phyloP scores from a whole-genome alignment of 2,113 vertebrate genomes.

The Benitochromis conjunctus region DNA sequence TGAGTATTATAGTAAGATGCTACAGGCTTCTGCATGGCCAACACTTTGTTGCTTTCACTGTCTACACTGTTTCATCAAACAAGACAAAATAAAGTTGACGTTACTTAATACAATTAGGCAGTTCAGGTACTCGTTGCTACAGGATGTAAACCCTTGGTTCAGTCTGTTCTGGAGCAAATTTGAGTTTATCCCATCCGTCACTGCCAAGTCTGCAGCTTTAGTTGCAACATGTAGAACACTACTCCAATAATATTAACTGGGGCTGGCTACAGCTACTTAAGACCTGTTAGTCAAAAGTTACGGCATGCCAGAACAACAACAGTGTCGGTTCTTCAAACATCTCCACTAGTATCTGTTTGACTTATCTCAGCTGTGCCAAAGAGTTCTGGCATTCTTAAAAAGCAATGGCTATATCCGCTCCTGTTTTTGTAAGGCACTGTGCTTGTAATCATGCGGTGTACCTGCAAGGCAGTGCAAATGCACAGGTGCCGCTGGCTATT shows the following conservation, averaged over 20 bases:
- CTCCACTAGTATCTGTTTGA: neutral
- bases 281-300: neutral
- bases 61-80: neutral
- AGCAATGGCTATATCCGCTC: neutral
- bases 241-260: neutral
- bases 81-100: neutral
- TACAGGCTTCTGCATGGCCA: neutral
- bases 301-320: neutral
- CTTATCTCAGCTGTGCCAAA: neutral
- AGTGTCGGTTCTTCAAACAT: neutral
- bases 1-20: neutral
- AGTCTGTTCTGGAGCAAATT: neutral
- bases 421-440: neutral
- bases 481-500: slow-evolving; percentile 29
- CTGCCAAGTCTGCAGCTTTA: neutral
- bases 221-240: neutral
- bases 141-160: neutral
- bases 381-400: neutral
- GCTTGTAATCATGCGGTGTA: neutral
- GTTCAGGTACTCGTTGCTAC: neutral
- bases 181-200: neutral
- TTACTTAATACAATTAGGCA: neutral
- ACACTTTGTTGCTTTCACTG: neutral
- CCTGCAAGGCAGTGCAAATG: neutral
- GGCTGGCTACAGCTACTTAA: neutral